phyloP scores from a whole-genome alignment of 2,797 vertebrate genomes.

The Sebastes matsubarae region DNA sequence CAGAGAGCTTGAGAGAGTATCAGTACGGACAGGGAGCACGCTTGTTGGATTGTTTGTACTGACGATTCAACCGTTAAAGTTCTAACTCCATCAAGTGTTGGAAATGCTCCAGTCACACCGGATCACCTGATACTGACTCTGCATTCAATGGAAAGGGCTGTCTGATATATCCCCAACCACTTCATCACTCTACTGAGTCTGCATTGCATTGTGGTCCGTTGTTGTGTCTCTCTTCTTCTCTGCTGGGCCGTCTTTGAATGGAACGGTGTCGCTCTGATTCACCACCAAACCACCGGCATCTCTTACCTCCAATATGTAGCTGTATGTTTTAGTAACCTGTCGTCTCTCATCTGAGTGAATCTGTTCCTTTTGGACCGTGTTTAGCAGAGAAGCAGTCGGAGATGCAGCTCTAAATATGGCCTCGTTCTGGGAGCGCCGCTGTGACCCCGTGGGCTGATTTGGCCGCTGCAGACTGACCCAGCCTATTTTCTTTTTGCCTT shows the following conservation, averaged over 20 bases:
- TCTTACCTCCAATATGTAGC: neutral
- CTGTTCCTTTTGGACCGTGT: neutral
- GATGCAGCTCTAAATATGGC: conserved; percentile 37
- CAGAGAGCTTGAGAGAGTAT: no score
- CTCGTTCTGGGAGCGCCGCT: conserved; percentile 26
- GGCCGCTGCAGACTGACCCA: conserved; percentile 62
- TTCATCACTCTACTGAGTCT: neutral
- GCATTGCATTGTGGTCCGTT: neutral
- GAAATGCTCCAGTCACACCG: no score
- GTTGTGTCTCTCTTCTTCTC: neutral
- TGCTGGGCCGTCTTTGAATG: neutral
- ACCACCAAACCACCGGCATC: neutral
- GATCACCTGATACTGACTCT: neutral
- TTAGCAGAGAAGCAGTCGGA: neutral
- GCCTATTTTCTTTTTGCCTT: conserved; percentile 50
- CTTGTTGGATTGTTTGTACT: no score
- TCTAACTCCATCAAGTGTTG: neutral
- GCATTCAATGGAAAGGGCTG: neutral
- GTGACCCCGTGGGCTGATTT: conserved; percentile 45
- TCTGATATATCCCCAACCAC: neutral
- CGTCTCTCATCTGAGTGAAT: neutral
- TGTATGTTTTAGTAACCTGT: neutral
- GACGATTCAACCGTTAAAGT: no score
- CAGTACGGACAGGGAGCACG: no score
- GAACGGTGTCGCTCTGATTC: neutral